Conservation (phyloP, 1,140 invertebrate species). For the Megathymus violae region DNA sequence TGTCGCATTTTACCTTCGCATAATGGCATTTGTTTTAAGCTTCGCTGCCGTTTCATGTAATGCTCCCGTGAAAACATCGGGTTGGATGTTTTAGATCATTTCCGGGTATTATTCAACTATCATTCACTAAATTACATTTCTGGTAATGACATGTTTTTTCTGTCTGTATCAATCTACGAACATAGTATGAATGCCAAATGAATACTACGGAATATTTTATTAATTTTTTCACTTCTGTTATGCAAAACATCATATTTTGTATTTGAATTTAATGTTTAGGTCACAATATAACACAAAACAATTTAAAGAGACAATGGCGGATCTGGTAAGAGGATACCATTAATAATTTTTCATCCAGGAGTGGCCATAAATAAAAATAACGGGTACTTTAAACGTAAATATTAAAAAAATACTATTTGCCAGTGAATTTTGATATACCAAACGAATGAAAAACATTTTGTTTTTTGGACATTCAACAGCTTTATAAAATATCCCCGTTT, state of each 20-base stretch:
- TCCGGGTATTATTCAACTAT: conserved; percentile 32
- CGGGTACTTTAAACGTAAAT: conserved; percentile 74
- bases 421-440: conserved; percentile 79
- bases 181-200: neutral
- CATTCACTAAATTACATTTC: conserved; percentile 10
- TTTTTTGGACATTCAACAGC: conserved; percentile 73
- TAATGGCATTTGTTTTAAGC: conserved; percentile 69
- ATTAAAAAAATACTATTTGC: conserved; percentile 65
- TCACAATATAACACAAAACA: conserved; percentile 30
- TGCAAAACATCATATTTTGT: conserved; percentile 5
- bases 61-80: conserved; percentile 55
- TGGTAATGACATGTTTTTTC: neutral
- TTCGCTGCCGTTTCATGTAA: conserved; percentile 57
- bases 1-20: conserved; percentile 66
- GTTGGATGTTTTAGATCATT: conserved; percentile 18
- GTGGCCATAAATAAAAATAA: conserved; percentile 77
- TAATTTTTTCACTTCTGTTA: neutral
- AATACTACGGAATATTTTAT: neutral
- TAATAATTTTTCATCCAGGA: conserved; percentile 73
- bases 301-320: conserved; percentile 67
- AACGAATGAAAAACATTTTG: conserved; percentile 77
- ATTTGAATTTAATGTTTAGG: conserved; percentile 1
- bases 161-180: neutral
- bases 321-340: conserved; percentile 66
- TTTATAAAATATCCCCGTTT: conserved; percentile 72